A percentile compares a stretch with the other conserved stretches of the same genome.
Conservation (phyloP, 2,888 invertebrate genomes). For the Andrena flavipes region DNA sequence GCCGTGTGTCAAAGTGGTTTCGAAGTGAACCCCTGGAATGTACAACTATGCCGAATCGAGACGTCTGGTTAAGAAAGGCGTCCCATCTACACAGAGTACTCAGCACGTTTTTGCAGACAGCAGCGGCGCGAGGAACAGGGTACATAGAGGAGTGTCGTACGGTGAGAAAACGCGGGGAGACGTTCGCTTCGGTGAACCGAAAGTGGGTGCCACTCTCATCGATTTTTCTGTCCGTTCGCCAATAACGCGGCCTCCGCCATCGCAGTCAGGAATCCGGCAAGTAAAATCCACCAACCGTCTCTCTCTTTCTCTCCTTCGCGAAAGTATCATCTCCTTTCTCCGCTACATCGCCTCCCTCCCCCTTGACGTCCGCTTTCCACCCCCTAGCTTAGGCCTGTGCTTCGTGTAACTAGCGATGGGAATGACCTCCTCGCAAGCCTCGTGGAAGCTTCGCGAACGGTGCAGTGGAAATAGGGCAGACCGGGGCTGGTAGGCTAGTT, state of each 20-base stretch:
- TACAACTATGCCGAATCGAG: neutral
- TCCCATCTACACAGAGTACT: neutral
- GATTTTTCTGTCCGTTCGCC: conserved; percentile 81
- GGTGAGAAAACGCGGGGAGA: conserved; percentile 69
- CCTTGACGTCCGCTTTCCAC: neutral
- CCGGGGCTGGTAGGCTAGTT: too few relatives aligned
- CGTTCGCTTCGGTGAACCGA: conserved; percentile 66
- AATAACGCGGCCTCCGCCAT: conserved; percentile 75
- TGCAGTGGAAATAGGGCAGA: neutral
- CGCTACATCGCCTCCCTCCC: conserved; percentile 16
- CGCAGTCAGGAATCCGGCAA: conserved; percentile 72
- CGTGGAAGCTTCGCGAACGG: neutral
- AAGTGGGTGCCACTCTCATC: conserved; percentile 73
- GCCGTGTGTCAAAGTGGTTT: neutral
- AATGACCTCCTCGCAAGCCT: neutral
- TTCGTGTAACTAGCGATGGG: neutral
- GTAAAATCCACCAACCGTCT: conserved; percentile 60
- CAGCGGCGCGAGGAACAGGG: conserved; percentile 1
- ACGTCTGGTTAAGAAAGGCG: neutral
- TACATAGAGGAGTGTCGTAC: conserved; percentile 49
- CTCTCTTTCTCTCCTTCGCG: neutral
- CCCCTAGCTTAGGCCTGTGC: conserved; percentile 2
- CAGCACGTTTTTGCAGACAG: neutral
- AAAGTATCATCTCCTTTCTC: conserved; percentile 10
- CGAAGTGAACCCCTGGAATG: neutral